Conservation (phyloP, 2,113 vertebrate species). For the Triplophysa siluroides region DNA sequence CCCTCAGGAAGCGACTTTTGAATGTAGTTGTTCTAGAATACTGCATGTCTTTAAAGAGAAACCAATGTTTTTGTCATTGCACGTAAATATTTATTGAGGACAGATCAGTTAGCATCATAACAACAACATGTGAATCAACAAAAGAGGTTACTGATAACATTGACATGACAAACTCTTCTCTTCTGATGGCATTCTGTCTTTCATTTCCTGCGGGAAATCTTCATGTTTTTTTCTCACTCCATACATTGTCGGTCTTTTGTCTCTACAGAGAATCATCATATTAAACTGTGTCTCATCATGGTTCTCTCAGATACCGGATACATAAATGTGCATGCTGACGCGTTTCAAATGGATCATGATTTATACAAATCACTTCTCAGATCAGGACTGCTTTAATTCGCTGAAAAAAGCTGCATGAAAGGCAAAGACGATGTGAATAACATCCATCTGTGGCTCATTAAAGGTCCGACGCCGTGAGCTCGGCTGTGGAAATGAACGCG, state of each 20-base stretch:
- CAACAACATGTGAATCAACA: too few relatives aligned
- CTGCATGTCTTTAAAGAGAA: not conserved
- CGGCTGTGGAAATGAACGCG: not conserved
- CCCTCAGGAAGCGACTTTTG: conserved; percentile 47
- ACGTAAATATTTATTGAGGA: not conserved
- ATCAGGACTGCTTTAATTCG: not conserved
- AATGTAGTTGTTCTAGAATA: conserved; percentile 14
- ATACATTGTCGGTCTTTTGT: conserved; percentile 69
- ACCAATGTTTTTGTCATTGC: not conserved
- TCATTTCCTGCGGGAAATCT: conserved; percentile 52
- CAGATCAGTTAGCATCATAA: conserved; percentile 55
- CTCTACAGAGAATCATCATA: conserved; percentile 71
- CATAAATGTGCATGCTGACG: conserved; percentile 56
- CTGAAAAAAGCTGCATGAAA: too few relatives aligned
- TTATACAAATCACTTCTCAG: not conserved
- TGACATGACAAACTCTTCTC: conserved; percentile 79
- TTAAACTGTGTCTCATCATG: conserved; percentile 69
- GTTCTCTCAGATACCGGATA: conserved; percentile 80
- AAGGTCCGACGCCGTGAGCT: not conserved
- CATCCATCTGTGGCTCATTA: not conserved
- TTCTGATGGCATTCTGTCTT: conserved; percentile 58
- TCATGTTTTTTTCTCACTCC: conserved; percentile 64
- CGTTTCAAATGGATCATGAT: not conserved
- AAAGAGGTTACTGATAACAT: conserved; percentile 81
- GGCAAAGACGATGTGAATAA: conserved; percentile 2